Base-by-base conservation (phyloP, 2,113 vertebrate species). In the Progne subis region DNA sequence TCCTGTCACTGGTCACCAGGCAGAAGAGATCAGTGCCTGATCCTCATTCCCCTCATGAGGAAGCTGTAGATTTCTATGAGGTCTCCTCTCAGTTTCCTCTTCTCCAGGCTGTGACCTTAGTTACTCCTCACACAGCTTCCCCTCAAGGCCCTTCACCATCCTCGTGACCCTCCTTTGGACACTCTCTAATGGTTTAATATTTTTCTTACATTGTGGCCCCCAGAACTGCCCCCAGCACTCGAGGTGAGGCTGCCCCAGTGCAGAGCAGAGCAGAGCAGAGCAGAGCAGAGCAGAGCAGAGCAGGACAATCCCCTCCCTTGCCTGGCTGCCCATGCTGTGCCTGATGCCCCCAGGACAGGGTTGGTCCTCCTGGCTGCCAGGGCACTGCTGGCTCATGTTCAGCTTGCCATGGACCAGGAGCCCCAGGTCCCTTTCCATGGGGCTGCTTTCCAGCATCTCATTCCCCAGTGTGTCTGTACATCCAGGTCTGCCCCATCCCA, bases 211-310 rank as follows among this genome's bases (percentile, higher is more conserved):
- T 4, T 47, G 41, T 19, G 6, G n/a, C 21, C 31, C 12, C 21
- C 63, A 68, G 5, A 47, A 15, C n/a, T 39, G n/a, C 21, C 41
- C 39, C 32, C 50, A 65, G 32, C 5, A 65, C 15, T 65, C 1
- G 1, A 28, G 49, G 9, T 24, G 61, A 65, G 32, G 49, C 49
- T 0, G 3, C 31, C 11, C 14, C 49, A n/a, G n/a, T n/a, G n/a
- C n/a, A n/a, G n/a, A n/a, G n/a, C n/a, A n/a, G n/a, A n/a, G n/a
- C n/a, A n/a, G n/a, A n/a, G n/a, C n/a, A n/a, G n/a, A n/a, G n/a
- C n/a, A n/a, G n/a, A n/a, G n/a, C n/a, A n/a, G n/a, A n/a, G n/a
- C n/a, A 55, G 47, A 55, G 32, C 32, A 46, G 41, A 55, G 19
- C 1, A 0, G 61, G 49, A 56, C 41, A 65, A 24, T 65, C 18